Conservation (phyloP, 2,888 invertebrate species). For the Tortrix viridana region DNA sequence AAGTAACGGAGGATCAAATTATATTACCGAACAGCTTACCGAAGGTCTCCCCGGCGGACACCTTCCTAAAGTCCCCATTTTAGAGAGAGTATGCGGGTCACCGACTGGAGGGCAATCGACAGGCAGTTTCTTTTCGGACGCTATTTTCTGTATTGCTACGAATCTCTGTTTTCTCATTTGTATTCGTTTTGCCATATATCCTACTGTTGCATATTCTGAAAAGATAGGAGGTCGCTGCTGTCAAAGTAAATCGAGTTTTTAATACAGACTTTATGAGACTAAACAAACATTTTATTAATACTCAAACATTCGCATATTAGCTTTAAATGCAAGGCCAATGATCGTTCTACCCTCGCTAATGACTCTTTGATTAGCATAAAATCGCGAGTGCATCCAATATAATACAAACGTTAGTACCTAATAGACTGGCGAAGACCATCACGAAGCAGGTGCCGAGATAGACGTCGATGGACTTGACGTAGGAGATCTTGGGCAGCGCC, state of each 20-base stretch:
- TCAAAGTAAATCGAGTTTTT: constrained; percentile 37
- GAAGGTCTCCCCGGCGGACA: constrained; percentile 81
- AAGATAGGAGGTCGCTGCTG: constrained; percentile 55
- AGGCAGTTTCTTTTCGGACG: constrained; percentile 94
- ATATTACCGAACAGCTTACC: constrained; percentile 70
- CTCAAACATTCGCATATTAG: constrained; percentile 8
- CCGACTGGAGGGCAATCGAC: constrained; percentile 90
- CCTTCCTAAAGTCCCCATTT: constrained; percentile 90
- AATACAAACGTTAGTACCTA: constrained; percentile 85
- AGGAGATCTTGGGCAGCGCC: constrained; percentile 98
- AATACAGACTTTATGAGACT: too few relatives aligned
- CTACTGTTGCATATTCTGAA: constrained; percentile 98
- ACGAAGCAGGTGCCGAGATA: constrained; percentile 99
- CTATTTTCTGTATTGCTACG: constrained; percentile 95
- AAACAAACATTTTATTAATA: background rate
- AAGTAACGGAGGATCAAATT: constrained; percentile 39
- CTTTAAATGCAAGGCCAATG: constrained; percentile 21
- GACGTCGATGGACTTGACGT: constrained; percentile 98
- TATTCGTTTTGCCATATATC: constrained; percentile 98
- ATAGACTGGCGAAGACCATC: constrained; percentile 98
- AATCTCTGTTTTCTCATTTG: constrained; percentile 98
- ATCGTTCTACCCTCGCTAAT: background rate
- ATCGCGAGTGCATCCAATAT: constrained; percentile 51
- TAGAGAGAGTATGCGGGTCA: constrained; percentile 88
- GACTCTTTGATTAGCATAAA: constrained; percentile 1